Base-by-base conservation (phyloP, 2,888 invertebrate genomes). In the Ephialtes manifestator region DNA sequence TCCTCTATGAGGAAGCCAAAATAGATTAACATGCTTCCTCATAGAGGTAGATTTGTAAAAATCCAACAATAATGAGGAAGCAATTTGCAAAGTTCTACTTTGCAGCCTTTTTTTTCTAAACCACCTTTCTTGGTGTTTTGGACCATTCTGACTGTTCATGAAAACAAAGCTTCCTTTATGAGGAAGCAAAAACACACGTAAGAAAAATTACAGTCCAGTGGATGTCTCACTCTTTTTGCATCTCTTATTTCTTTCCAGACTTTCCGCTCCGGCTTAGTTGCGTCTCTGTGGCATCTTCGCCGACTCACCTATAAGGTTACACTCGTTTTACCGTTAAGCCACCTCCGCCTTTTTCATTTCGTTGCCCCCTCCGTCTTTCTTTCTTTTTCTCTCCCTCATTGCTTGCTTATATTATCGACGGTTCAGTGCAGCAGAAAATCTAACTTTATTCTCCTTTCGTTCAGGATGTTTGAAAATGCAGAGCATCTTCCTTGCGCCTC, bases 281-380 rank as follows among this genome's bases (percentile, higher is more conserved):
- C 86, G 83, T 85, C 75, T 81, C 75, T 81, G 83, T 79, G 81
- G 67, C 85, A 86, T 81, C 85, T 85, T 81, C 68, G 74, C 81
- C 48, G 39, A 87, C 86, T 87, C 85, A 84, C 87, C 90, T 90
- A 90, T 92, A 92, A 93, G 91, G 90, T 91, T 92, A 91, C 90
- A 90, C 88, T 87, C 87, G 86, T 88, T 92, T 92, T 92, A 93
- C 92, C 93, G 92, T 93, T 93, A 92, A 91, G 85, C 87, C 89
- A 89, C 89, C 90, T 89, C 75, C 75, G 72, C 65, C 89, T 85
- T 90, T 89, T 91, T 89, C 87, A 90, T 88, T 88, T 77, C 70
- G 84, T 85, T 83, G 78, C 60, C 83, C 74, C 71, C 60, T 24
- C 13, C 70, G 28, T 51, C 53, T 63, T 86, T 84, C 85, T 77